A percentile compares a stretch with the other conserved stretches of the same genome.
These are phyloP conservation scores for Brachypalpus laphriformis DNA, from an alignment of 2,888 invertebrate genomes.

Conservation along the genomic window DNA sequence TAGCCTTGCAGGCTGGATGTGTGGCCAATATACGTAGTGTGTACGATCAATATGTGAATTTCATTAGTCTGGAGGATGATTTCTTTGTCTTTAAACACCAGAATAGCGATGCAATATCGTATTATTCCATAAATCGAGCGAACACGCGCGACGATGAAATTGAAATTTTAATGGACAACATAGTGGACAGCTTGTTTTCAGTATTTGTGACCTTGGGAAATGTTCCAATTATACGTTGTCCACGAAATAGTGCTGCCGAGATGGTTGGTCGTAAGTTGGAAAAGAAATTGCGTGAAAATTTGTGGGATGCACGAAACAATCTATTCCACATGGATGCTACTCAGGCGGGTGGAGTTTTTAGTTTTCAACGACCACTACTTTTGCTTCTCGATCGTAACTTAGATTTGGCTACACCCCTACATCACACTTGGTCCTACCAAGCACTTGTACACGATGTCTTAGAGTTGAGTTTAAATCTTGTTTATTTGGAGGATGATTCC, in stretches of 20 bases:
- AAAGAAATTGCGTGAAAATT: constrained; percentile 97
- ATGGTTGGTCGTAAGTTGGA: constrained; percentile 98
- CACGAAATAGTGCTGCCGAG: constrained; percentile 98
- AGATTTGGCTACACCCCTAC: constrained; percentile 98
- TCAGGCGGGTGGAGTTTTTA: constrained; percentile 88
- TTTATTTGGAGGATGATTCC: constrained; percentile 88
- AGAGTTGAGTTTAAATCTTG: constrained; percentile 93
- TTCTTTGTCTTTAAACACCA: constrained; percentile 97
- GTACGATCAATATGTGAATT: constrained; percentile 99
- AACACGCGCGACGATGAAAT: constrained; percentile 98
- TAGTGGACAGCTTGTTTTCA: constrained; percentile 98
- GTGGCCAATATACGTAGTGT: constrained; percentile 97
- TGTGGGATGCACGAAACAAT: constrained; percentile 98
- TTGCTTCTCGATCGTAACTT: constrained; percentile 96
- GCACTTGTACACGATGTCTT: constrained; percentile 98
- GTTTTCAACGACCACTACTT: constrained; percentile 96
- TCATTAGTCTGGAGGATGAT: constrained; percentile 98
- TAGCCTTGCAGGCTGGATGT: constrained; percentile 94
- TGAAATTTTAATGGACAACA: constrained; percentile 95
- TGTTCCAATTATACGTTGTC: constrained; percentile 86
- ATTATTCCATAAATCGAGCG: constrained; percentile 97
- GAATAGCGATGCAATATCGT: constrained; percentile 94
- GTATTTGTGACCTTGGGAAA: constrained; percentile 97
- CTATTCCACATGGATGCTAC: constrained; percentile 94
- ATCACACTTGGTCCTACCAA: constrained; percentile 99